These are phyloP conservation scores for Pangasius sanitwongsei DNA, from an alignment of 2,797 vertebrate species.

Conservation along the genomic window DNA sequence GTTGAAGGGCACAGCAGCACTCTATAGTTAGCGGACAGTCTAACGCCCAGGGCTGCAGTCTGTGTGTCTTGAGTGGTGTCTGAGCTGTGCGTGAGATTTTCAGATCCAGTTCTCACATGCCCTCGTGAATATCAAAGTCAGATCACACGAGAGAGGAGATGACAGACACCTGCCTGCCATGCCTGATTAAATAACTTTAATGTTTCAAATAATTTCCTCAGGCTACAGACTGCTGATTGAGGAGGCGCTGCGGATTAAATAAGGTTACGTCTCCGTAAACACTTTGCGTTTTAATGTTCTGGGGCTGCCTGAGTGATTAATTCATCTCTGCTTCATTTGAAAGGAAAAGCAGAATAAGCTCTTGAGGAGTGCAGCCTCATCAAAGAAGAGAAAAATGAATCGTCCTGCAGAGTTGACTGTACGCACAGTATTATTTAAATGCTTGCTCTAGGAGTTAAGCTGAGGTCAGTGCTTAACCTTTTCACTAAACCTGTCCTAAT, in stretches of 20 bases:
- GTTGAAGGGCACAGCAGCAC: conserved; percentile 58
- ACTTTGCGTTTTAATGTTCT: background rate
- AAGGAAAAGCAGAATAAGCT: background rate
- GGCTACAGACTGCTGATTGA: conserved; percentile 26
- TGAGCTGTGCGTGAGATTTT: background rate
- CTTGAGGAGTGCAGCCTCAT: background rate
- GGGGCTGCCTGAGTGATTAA: background rate
- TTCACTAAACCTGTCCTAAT: background rate
- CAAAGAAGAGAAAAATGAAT: background rate
- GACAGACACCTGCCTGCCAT: conserved; percentile 23
- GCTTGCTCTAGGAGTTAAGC: background rate
- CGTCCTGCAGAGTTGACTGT: background rate
- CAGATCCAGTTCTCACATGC: conserved; percentile 34
- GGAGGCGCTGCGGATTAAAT: conserved; percentile 14
- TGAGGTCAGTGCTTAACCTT: background rate
- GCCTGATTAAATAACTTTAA: conserved; percentile 12
- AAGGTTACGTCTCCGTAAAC: conserved; percentile 2
- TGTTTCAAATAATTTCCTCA: conserved; percentile 28
- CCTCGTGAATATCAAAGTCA: conserved; percentile 27
- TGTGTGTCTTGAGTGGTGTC: background rate
- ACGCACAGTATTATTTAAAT: no score
- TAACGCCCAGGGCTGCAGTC: conserved; percentile 18
- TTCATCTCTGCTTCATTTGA: background rate
- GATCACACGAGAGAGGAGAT: conserved; percentile 10
- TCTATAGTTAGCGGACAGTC: conserved; percentile 31